Percentiles rank a stretch among this genome's conserved stretches.
Evolutionary conservation across 2,113 vertebrate genomes (phyloP).

Genomic region (Datnioides undecimradiatus): DNA sequence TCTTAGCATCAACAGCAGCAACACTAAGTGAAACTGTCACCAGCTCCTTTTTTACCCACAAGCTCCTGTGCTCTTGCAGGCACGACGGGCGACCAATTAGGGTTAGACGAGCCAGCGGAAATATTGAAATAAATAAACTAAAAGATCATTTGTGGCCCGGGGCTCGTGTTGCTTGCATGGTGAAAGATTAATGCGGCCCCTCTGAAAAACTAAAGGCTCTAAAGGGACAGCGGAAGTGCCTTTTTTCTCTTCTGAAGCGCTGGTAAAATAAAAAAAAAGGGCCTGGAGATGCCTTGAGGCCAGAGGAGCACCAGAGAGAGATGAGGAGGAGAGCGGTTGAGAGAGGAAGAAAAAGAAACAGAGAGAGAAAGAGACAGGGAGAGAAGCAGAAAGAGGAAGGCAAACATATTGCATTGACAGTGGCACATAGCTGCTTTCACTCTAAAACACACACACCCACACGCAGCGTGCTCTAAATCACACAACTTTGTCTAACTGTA

Average conservation of each 20-base stretch:
- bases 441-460: slow-evolving; percentile 29
- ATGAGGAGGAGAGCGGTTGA: slow-evolving; percentile 28
- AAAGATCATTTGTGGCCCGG: slow-evolving; percentile 79
- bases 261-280: slow-evolving; percentile 68
- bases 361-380: neutral
- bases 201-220: slow-evolving; percentile 72
- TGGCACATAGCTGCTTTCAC: slow-evolving; percentile 35
- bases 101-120: slow-evolving; percentile 59
- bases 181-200: slow-evolving; percentile 81
- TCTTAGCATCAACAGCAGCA: slow-evolving; percentile 47
- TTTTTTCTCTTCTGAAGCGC: slow-evolving; percentile 75
- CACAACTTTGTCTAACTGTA: neutral
- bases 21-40: slow-evolving; percentile 54
- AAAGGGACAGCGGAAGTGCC: slow-evolving; percentile 73
- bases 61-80: slow-evolving; percentile 32
- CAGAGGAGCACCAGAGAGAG: slow-evolving; percentile 36
- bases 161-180: slow-evolving; percentile 68
- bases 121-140: slow-evolving; percentile 84
- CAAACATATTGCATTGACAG: slow-evolving; percentile 37
- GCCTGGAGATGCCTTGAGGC: slow-evolving; percentile 69
- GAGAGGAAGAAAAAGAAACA: slow-evolving; percentile 6
- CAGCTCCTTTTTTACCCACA: slow-evolving; percentile 37
- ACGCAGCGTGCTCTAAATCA: slow-evolving; percentile 17
- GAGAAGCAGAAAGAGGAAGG: slow-evolving; percentile 2
- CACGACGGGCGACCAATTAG: slow-evolving; percentile 58